Evolutionary conservation across 2,797 vertebrate species (phyloP).

Genomic region (Myotis myotis): DNA sequence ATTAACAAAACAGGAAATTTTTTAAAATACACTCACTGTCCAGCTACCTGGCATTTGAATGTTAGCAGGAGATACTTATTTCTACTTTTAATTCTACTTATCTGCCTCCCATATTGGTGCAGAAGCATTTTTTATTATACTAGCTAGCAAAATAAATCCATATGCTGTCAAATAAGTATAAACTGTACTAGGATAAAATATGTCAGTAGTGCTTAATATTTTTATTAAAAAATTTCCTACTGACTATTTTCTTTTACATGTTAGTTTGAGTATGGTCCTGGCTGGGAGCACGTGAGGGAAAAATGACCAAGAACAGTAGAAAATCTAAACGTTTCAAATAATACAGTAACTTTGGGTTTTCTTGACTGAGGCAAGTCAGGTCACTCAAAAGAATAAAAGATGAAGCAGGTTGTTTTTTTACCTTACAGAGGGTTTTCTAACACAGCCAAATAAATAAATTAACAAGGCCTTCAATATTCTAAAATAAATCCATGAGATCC

Average conservation of each 20-base stretch:
- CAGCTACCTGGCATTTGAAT: slow-evolving; percentile 50
- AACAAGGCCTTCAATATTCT: background rate
- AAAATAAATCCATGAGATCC: slow-evolving; percentile 46
- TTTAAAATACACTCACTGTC: slow-evolving; percentile 58
- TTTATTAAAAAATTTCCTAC: slow-evolving; percentile 15
- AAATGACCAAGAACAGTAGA: background rate
- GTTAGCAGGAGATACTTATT: slow-evolving; percentile 39
- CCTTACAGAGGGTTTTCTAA: slow-evolving; percentile 28
- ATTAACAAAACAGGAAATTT: background rate
- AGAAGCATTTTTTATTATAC: slow-evolving; percentile 71
- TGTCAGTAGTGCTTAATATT: slow-evolving; percentile 37
- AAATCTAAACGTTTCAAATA: slow-evolving; percentile 29
- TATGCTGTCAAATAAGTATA: slow-evolving; percentile 32
- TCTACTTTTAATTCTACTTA: slow-evolving; percentile 59
- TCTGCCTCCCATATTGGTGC: slow-evolving; percentile 52
- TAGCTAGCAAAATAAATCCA: slow-evolving; percentile 24
- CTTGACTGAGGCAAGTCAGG: slow-evolving; percentile 13
- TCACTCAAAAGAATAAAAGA: slow-evolving; percentile 35
- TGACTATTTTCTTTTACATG: slow-evolving; percentile 50
- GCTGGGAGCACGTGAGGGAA: background rate
- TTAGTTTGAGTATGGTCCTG: slow-evolving; percentile 21
- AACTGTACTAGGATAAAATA: slow-evolving; percentile 38
- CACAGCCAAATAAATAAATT: slow-evolving; percentile 1
- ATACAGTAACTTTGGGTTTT: background rate
- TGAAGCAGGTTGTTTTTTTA: background rate